These are phyloP conservation scores for Petrolisthes cinctipes DNA, from an alignment of 2,888 invertebrate genomes.

Conservation along the genomic window DNA sequence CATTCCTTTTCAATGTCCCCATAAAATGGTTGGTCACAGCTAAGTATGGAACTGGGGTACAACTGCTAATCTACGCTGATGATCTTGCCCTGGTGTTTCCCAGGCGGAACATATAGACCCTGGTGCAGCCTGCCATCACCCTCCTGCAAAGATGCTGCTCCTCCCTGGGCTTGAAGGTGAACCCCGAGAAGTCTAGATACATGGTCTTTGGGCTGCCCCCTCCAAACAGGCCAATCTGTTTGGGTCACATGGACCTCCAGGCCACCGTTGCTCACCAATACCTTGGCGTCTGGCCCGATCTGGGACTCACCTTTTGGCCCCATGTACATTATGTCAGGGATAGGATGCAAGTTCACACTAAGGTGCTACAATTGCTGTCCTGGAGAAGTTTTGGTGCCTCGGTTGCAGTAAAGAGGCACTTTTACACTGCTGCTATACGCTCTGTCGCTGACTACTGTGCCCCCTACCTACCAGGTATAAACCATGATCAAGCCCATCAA, in stretches of 20 bases:
- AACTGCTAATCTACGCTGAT: neutral
- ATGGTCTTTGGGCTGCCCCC: neutral
- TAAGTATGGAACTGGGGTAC: neutral
- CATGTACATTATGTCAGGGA: neutral
- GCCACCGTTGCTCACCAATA: neutral
- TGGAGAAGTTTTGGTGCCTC: neutral
- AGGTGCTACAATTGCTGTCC: neutral
- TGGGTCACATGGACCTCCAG: neutral
- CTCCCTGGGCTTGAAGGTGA: neutral
- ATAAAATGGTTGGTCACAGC: neutral
- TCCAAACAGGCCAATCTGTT: neutral
- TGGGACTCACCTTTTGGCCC: neutral
- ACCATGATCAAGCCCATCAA: neutral
- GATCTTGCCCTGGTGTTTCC: neutral
- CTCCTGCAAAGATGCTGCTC: neutral
- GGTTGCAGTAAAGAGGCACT: neutral
- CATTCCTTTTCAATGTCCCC: neutral
- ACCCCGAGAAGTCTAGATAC: neutral
- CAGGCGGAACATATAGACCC: neutral
- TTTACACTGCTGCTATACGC: neutral
- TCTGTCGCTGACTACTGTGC: neutral
- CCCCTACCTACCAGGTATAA: neutral
- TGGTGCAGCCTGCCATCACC: neutral
- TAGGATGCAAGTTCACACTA: neutral
- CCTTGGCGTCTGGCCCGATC: neutral